Evolutionary conservation across 2,113 vertebrate genomes (phyloP), one percentile per base, ranked within the genome.

Genomic region (Platanista minor): DNA sequence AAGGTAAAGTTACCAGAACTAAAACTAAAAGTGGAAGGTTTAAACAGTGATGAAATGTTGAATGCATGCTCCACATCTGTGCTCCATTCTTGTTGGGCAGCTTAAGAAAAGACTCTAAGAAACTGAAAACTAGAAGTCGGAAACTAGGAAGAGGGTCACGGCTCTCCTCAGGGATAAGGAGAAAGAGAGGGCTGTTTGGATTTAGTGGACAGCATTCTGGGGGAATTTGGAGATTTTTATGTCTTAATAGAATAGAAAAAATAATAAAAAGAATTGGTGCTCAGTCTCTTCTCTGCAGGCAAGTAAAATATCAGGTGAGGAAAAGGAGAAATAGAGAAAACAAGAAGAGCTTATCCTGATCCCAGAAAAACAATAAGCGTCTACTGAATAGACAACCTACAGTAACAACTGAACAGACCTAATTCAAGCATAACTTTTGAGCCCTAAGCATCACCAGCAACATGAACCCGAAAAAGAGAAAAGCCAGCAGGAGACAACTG

Each of bases 1-100:
- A 95, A 92, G 66, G n/a, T 81, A 78, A 95, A 92, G 66, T 39
- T 81, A 78, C 39, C 43, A 94, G 57, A 92, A 84, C 27, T 66
- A 81, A 80, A 97, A 83, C 46, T 66, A 39, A 69, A 78, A 81
- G 5, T 33, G 1, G 29, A 29, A 21, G 13, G 0, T n/a, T 94
- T 67, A 82, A 75, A 90, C 29, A 66, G 12, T 67, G 74, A 82
- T 15, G 23, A 33, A 84, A 36, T 54, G 52, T 13, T 87, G 71
- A 77, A 85, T 36, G 20, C 8, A n/a, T 80, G 43, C 0, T 36
- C 21, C 23, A 57, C 8, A 31, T 49, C 29, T 67, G 23, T 69
- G 41, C 33, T 90, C 5, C 11, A 33, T 64, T 49, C 61, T 11
- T 87, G 1, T 75, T 89, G 57, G 3, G 33, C 17, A 81, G 25